Percentiles rank a stretch among this genome's conserved stretches.
These are phyloP conservation scores for Ectropis crepuscularia DNA, from an alignment of 2,888 invertebrate genomes.

Conservation along the genomic window DNA sequence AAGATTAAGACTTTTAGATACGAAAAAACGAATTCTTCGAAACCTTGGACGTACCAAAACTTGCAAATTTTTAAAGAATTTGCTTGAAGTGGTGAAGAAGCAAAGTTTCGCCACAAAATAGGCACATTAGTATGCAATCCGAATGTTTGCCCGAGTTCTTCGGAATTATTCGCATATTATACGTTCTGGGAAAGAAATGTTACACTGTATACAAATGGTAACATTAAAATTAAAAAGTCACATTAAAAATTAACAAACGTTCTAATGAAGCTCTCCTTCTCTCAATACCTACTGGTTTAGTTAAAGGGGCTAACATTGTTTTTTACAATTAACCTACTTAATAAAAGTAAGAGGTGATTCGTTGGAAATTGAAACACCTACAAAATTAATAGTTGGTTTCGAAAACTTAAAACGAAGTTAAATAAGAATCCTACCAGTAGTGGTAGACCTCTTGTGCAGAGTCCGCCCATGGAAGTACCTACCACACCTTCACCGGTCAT, in stretches of 20 bases:
- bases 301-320: constrained; percentile 1
- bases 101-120: constrained; percentile 22
- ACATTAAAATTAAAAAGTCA: constrained; percentile 12
- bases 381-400: neutral
- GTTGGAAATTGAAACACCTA: neutral
- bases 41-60: neutral
- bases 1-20: constrained; percentile 1
- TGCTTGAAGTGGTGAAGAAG: constrained; percentile 12
- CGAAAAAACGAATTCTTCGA: constrained; percentile 5
- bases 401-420: neutral
- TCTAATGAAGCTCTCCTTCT: constrained; percentile 1
- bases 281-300: constrained; percentile 1
- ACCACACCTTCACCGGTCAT: too few relatives aligned
- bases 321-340: neutral
- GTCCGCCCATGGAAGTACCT: too few relatives aligned
- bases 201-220: constrained; percentile 4
- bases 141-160: constrained; percentile 37
- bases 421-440: neutral
- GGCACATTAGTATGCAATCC: constrained; percentile 40
- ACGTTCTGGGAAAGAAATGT: constrained; percentile 32
- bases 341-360: neutral
- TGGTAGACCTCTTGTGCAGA: too few relatives aligned
- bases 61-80: constrained; percentile 13
- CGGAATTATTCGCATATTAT: constrained; percentile 38
- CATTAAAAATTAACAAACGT: constrained; percentile 11